phyloP scores from a whole-genome alignment of 2,113 vertebrate genomes.

The Addax nasomaculatus region DNA sequence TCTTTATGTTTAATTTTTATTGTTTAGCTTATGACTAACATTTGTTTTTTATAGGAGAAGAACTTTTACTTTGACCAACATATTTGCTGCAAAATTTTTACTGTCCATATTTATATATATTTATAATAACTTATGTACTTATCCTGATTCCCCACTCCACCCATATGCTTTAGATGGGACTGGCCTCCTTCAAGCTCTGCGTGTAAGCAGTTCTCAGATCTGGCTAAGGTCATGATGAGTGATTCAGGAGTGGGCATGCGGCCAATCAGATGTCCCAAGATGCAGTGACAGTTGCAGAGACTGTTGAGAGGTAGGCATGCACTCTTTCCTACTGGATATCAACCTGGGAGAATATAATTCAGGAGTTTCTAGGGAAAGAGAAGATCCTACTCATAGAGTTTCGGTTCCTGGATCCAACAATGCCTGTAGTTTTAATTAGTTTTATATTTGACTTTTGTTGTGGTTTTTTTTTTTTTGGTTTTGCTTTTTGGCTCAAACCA shows the following conservation, averaged over 20 bases:
- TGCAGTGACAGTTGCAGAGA: not conserved
- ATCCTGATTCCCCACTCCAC: not conserved
- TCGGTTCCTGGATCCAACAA: not conserved
- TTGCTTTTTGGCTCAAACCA: not conserved
- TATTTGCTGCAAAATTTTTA: conserved; percentile 9
- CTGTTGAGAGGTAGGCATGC: not conserved
- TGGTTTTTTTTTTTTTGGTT: not conserved
- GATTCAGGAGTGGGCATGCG: not conserved
- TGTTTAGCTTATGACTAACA: not conserved
- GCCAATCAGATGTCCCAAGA: not conserved
- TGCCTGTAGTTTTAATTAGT: not conserved
- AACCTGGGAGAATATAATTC: not conserved
- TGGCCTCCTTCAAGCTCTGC: not conserved
- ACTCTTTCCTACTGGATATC: not conserved
- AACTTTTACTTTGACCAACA: not conserved
- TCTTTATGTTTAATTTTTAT: not conserved
- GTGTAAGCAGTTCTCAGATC: not conserved
- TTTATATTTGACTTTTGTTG: not conserved
- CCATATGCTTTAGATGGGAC: not conserved
- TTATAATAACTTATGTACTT: not conserved
- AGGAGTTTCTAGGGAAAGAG: not conserved
- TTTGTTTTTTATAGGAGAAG: conserved; percentile 16
- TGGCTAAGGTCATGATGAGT: not conserved
- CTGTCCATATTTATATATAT: not conserved
- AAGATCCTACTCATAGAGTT: not conserved